Base-by-base conservation (phyloP, 1,140 invertebrate genomes). In the Drosophila watanabei region DNA sequence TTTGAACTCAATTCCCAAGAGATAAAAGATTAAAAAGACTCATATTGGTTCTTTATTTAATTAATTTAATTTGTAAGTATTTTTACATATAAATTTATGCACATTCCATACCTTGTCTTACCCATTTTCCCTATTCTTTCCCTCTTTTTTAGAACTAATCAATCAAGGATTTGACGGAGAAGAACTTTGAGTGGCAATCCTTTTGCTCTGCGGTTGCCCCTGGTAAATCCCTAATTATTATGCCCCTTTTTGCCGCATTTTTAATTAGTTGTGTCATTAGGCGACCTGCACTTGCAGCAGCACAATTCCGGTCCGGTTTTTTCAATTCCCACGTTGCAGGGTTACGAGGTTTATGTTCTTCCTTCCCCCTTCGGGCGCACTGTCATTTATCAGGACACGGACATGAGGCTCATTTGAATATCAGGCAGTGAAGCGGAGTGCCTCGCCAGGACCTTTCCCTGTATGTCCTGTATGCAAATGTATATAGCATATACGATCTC, bases 361-460 rank as follows among this genome's bases (percentile, higher is more conserved):
- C 32, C 28, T 20, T 8, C 28, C 33, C 33, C 54, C 10, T 10
- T 7, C 10, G 20, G 51, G 45, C 35, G 45, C 46, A 41, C 69
- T 79, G 85, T 81, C 84, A 88, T 88, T 84, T 89, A 85, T 86
- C 71, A 86, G 86, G 75, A 76, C 83, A 64, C 20, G 48, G 48
- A 51, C 60, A 57, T 62, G 57, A 56, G 46, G 57, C 71, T 89
- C 70, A 88, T 88, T 88, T 88, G 62, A 83, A 88, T 88, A 81
- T 28, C 35, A 43, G 30, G 61, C 84, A 86, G 71, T 87, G 76
- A 82, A 80, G 84, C 84, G 85, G 78, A 80, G 83, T 77, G 80
- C 83, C 82, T 73, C 60, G 41, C 56, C 56, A 57, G 69, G 33
- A 48, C 60, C 65, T 32, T 33, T 46, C 68, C 69, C 69, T 39